Conservation (phyloP, 2,113 vertebrate genomes). For the Suricata suricatta region DNA sequence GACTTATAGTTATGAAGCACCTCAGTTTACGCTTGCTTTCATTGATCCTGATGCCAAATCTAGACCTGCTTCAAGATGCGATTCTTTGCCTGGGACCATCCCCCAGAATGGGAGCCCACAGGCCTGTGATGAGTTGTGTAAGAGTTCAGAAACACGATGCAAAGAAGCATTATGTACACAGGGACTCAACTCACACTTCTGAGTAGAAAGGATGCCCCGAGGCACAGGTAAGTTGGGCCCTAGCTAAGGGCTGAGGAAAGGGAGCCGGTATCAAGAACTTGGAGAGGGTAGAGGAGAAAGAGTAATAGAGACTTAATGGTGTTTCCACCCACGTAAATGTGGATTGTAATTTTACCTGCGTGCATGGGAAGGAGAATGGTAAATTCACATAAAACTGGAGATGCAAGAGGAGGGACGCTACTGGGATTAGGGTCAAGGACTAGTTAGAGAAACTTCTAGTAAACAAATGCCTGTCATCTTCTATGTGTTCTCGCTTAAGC, state of each 20-base stretch:
- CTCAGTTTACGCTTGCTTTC: neutral
- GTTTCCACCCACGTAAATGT: neutral
- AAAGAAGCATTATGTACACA: neutral
- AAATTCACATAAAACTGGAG: neutral
- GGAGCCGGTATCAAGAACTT: neutral
- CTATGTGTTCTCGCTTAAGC: neutral
- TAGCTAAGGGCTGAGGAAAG: neutral
- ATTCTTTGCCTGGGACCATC: neutral
- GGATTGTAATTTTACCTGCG: neutral
- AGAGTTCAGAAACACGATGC: neutral
- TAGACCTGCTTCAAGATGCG: neutral
- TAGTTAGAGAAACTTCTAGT: neutral
- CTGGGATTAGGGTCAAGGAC: neutral
- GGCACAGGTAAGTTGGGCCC: neutral
- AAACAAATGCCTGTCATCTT: neutral
- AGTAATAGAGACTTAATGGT: accelerated
- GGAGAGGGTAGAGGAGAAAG: neutral
- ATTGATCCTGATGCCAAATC: neutral
- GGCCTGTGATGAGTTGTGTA: neutral
- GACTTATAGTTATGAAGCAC: neutral
- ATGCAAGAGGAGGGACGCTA: neutral
- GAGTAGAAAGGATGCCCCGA: neutral
- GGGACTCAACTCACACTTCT: too few relatives aligned
- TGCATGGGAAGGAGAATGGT: neutral
- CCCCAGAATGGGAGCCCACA: neutral